Conservation (phyloP, 2,113 vertebrate genomes). For the Odontophorus gujanensis region DNA sequence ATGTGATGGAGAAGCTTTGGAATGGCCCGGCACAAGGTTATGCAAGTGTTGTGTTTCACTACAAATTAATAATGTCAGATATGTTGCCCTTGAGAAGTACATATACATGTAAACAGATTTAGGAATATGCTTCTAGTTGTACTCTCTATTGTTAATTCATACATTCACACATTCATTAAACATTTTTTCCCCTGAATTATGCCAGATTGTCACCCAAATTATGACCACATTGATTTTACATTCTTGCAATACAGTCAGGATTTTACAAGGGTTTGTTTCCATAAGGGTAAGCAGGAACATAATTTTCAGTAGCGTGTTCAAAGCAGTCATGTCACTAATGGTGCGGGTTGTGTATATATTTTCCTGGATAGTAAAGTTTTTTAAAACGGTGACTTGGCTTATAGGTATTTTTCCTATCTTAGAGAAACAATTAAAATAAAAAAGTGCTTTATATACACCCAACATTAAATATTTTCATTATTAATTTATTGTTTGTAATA, state of each 20-base stretch:
- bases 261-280: not conserved
- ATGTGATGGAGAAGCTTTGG: not conserved
- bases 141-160: not conserved
- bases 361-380: conserved; percentile 3
- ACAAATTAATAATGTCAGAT: conserved; percentile 35
- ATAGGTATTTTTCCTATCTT: conserved; percentile 61
- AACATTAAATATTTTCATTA: conserved; percentile 76
- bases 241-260: not conserved
- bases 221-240: not conserved
- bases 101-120: not conserved
- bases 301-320: not conserved
- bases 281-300: not conserved
- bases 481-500: conserved; percentile 79
- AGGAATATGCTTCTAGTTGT: not conserved
- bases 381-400: conserved; percentile 31
- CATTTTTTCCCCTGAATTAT: not conserved
- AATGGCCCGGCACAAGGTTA: conserved; percentile 25
- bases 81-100: conserved; percentile 25
- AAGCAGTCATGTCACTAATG: not conserved
- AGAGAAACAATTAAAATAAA: conserved; percentile 42
- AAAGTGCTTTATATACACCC: conserved; percentile 40
- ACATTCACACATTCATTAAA: not conserved
- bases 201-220: not conserved
- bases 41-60: not conserved
- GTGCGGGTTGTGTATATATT: not conserved